Evolutionary conservation across 1,140 invertebrate genomes (phyloP), one percentile per base, ranked within the genome.

Genomic region (Diabrotica virgifera): DNA sequence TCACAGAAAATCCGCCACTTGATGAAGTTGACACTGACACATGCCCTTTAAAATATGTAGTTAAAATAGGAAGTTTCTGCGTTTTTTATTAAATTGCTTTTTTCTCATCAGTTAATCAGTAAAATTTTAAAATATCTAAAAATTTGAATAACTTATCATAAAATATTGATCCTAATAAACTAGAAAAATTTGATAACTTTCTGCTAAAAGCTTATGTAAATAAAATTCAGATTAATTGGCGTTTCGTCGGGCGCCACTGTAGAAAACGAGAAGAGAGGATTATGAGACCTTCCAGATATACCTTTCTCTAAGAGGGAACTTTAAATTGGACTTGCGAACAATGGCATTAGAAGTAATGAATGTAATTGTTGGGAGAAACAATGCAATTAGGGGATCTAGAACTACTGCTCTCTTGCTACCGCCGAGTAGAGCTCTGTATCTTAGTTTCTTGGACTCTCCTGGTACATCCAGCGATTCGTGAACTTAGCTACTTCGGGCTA

Each of bases 321-420:
- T 52, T 60, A 67, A 67, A 67, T 67, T 64, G 62, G 62, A 64
- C 54, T 60, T 57, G 62, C 24, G 66, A 65, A 68, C 63, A 68
- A 68, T 60, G 53, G 63, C 40, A 65, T 68, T 68, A 62, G 46
- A 35, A 10, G 63, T 68, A 68, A 68, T 68, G 66, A 65, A 68
- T 60, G 59, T 60, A 65, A 64, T 68, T 65, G 63, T 59, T 37
- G 50, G 46, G 59, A 59, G 66, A 68, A 68, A 68, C 66, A 68
- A 68, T 55, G 66, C 66, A 64, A 67, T 67, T 67, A 67, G 40
- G 52, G 53, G 53, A 46, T 46, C 8, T 46, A 3, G 40, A 8
- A 46, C 40, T 46, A 46, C 40, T 46, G 40, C 40, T n/a, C 40
- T 46, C n/a, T 10, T 46, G 40, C 40, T 46, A n/a, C 40, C n/a